Conservation (phyloP, 2,113 vertebrate genomes). For the Planiliza haematocheilus region DNA sequence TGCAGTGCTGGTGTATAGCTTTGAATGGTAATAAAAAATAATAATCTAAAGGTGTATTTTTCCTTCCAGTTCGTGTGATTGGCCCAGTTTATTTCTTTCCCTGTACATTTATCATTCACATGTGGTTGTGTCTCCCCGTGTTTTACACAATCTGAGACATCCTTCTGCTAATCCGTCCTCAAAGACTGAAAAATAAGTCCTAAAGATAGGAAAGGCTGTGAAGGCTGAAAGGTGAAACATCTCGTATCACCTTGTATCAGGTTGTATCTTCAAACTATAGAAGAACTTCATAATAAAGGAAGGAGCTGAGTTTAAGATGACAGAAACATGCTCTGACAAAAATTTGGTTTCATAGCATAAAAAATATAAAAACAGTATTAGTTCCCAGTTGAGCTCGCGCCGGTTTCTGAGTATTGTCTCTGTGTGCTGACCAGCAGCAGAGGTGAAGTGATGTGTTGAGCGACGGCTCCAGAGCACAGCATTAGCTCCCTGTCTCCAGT, state of each 20-base stretch:
- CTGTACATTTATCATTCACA: slow-evolving; percentile 5
- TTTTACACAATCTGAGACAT: neutral
- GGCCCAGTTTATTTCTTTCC: slow-evolving; percentile 3
- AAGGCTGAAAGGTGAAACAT: neutral
- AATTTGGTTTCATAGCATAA: no score
- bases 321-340: no score
- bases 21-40: no score
- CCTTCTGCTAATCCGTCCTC: neutral
- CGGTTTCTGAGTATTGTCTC: neutral
- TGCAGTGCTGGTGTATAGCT: no score
- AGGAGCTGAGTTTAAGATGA: neutral
- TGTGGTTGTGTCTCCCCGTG: neutral
- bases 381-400: neutral
- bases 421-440: neutral
- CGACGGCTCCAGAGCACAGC: neutral
- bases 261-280: neutral
- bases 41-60: slow-evolving; percentile 27
- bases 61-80: slow-evolving; percentile 18
- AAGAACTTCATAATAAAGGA: no score
- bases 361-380: neutral
- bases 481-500: slow-evolving; percentile 1
- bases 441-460: slow-evolving; percentile 6
- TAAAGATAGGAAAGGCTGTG: neutral
- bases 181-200: neutral
- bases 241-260: no score